Percentiles rank a stretch among this genome's conserved stretches.
Conservation (phyloP, 2,797 vertebrate genomes). For the Psittacula echo region DNA sequence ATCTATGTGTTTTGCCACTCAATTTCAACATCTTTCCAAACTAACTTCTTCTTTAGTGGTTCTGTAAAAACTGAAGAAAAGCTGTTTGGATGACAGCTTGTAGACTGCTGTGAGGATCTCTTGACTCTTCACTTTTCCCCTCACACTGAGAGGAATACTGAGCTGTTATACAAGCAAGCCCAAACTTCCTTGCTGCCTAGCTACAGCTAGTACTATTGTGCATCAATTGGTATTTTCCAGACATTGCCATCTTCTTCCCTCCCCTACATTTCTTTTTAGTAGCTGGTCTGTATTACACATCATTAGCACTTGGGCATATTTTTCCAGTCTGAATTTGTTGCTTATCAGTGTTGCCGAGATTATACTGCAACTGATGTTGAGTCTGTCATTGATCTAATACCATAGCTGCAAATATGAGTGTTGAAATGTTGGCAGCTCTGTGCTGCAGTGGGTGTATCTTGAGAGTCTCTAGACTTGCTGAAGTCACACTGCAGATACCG, state of each 20-base stretch:
- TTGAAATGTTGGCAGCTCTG: conserved; percentile 56
- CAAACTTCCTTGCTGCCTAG: not conserved
- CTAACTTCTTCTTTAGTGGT: not conserved
- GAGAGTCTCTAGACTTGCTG: conserved; percentile 47
- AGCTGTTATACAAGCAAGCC: not conserved
- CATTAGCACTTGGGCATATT: conserved; percentile 34
- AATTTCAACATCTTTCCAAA: not conserved
- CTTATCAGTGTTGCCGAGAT: conserved; percentile 48
- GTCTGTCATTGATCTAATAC: conserved; percentile 60
- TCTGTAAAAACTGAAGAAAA: not conserved
- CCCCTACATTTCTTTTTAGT: not conserved
- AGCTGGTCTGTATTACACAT: conserved; percentile 10
- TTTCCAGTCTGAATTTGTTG: conserved; percentile 30
- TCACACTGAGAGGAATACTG: not conserved
- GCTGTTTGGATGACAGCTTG: not conserved
- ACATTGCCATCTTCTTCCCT: not conserved
- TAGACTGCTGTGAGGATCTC: not conserved
- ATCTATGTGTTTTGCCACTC: not conserved
- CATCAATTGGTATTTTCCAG: not conserved
- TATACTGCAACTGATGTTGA: conserved; percentile 46
- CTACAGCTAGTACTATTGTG: not conserved
- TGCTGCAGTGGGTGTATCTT: conserved; percentile 68
- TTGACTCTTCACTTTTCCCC: not conserved
- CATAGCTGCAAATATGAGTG: conserved; percentile 21
- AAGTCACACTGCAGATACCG: conserved; percentile 61